Base-by-base conservation (phyloP, 2,797 vertebrate species). In the Geotrypetes seraphini region DNA sequence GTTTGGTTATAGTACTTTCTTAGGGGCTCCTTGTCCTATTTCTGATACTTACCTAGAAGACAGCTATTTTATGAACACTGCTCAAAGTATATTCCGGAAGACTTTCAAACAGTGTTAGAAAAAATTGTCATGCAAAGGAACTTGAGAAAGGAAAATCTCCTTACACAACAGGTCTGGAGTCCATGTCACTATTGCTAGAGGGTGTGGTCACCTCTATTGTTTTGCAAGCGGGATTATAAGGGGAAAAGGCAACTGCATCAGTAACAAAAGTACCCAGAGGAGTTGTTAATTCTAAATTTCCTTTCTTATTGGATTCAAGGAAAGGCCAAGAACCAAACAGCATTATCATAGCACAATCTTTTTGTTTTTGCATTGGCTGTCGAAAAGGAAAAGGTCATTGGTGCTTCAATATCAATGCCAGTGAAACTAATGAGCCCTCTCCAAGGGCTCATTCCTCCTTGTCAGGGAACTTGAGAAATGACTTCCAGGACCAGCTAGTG, bases 261-360 rank as follows among this genome's bases (percentile, higher is more conserved):
- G 76, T 61, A 85, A 85, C 83, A 81, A 86, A 87, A 81, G 71
- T 79, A 78, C 78, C 83, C 82, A 54, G 74, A 86, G 82, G 83
- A 85, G 75, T 71, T 71, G 67, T 66, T 65, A 77, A 82, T 70
- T 22, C 29, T 60, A 66, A 6, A 7, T 85, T 92, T 91, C 87
- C 89, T 80, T 71, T 73, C 57, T 60, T 69, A 63, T 84, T 77
- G 41, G 74, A 82, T 84, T 86, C 69, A 79, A 78, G 78, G 79
- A 75, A 85, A 77, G 67, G 71, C 60, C 42, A 50, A 57, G 59
- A 63, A 65, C 45, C 64, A 60, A 63, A 55, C 58, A 68, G 65
- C 48, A 60, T 48, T 33, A 43, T 2, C 24, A 38, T 32, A 58
- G 63, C 49, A 69, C 43, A 69, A 62, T 50, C 22, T 25, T 50